Evolutionary conservation across 2,113 vertebrate genomes (phyloP).

Genomic region (Monarcha castaneiventris): DNA sequence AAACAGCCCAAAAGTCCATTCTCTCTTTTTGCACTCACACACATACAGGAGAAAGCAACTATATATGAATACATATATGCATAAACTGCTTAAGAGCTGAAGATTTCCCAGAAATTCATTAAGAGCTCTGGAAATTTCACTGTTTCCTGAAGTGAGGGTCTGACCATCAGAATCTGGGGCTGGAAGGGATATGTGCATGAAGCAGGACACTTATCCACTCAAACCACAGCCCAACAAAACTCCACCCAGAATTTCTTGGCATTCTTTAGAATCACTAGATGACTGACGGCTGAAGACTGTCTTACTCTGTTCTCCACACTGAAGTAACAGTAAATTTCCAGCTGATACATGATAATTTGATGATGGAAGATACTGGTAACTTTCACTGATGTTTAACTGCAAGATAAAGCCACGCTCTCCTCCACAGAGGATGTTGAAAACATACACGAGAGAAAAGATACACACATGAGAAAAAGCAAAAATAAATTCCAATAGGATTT

Average conservation of each 20-base stretch:
- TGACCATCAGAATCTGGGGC: not conserved
- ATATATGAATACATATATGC: not conserved
- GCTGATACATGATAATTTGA: not conserved
- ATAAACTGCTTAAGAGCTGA: not conserved
- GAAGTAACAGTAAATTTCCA: not conserved
- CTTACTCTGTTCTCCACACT: not conserved
- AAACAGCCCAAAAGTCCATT: not conserved
- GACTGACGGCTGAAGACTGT: not conserved
- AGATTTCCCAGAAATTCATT: not conserved
- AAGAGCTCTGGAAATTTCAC: not conserved
- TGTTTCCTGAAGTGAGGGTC: not conserved
- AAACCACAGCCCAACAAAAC: not conserved
- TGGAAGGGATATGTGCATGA: not conserved
- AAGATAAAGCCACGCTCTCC: not conserved
- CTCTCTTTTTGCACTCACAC: not conserved
- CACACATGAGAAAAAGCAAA: not conserved
- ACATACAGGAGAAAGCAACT: not conserved
- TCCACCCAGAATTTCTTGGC: not conserved
- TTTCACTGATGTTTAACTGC: not conserved
- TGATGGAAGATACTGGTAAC: not conserved
- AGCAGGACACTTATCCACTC: not conserved
- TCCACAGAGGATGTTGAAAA: not conserved
- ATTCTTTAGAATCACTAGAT: not conserved
- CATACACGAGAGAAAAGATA: not conserved
- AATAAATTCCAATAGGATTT: not conserved